These are phyloP conservation scores for Allolobophora icterica DNA, from an alignment of 2,888 invertebrate species.

Conservation along the genomic window DNA sequence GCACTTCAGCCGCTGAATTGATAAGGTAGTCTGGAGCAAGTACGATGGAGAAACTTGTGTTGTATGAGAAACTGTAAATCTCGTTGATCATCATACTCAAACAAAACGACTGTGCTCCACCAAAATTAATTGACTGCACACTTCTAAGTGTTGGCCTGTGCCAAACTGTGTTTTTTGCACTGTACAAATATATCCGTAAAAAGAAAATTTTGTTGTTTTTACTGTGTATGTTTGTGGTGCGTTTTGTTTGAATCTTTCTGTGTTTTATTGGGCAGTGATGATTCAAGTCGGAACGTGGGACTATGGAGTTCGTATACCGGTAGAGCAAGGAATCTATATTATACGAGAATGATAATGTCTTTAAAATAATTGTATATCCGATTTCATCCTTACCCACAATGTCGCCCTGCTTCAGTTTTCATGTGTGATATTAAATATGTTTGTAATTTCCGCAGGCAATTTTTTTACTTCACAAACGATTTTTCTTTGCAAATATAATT, in stretches of 20 bases:
- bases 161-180: neutral
- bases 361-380: too few species aligned
- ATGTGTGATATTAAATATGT: too few species aligned
- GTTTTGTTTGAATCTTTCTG: neutral
- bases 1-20: neutral
- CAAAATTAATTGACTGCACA: constrained; percentile 6
- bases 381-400: too few species aligned
- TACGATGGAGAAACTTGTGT: constrained; percentile 5
- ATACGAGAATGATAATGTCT: too few species aligned
- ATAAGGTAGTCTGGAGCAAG: neutral
- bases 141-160: constrained; percentile 11
- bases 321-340: neutral
- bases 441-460: too few species aligned
- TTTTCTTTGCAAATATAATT: too few species aligned
- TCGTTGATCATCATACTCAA: constrained; percentile 5
- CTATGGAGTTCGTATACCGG: neutral
- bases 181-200: neutral
- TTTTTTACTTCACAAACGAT: too few species aligned
- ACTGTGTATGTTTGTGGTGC: neutral
- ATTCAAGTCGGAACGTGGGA: neutral
- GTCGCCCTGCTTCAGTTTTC: too few species aligned
- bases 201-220: neutral
- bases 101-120: constrained; percentile 2
- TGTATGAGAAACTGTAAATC: constrained; percentile 11
- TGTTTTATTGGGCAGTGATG: neutral